Evolutionary conservation across 92 coral and sea anemone species (phyloP).

Genomic region (Parazoanthus darwini): DNA sequence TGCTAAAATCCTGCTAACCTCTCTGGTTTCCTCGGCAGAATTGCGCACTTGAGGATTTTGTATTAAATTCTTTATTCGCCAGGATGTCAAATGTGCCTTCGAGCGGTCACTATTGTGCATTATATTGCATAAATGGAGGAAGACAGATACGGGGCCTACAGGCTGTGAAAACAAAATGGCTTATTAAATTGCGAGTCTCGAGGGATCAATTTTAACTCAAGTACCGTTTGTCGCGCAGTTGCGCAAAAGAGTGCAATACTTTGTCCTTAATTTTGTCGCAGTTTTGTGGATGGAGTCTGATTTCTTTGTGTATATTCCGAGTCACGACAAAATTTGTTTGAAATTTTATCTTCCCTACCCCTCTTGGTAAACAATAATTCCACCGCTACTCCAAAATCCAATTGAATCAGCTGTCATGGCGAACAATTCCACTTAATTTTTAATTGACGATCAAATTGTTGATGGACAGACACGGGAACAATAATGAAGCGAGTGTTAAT

Average conservation of each 20-base stretch:
- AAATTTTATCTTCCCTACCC: not conserved
- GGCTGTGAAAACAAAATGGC: not conserved
- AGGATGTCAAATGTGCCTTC: not conserved
- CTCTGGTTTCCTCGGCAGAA: not conserved
- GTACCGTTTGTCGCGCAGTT: not conserved
- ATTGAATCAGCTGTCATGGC: slow-evolving; percentile 20
- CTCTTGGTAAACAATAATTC: not conserved
- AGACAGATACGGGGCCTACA: not conserved
- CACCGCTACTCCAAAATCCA: slow-evolving; percentile 13
- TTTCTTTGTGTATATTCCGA: not conserved
- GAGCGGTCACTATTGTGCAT: not conserved
- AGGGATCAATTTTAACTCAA: not conserved
- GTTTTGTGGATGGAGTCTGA: not conserved
- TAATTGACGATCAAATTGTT: slow-evolving; percentile 40
- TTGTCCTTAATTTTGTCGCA: not conserved
- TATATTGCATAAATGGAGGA: not conserved
- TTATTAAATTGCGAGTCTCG: not conserved
- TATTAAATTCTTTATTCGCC: not conserved
- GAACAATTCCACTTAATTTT: slow-evolving; percentile 30
- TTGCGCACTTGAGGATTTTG: not conserved
- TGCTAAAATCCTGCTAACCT: not conserved
- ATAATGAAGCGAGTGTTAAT: slow-evolving; percentile 36
- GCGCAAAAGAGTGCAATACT: not conserved
- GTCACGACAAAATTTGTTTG: not conserved
- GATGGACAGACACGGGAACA: slow-evolving; percentile 29